phyloP scores from a whole-genome alignment of 2,888 invertebrate genomes.

The Oligia strigilis region DNA sequence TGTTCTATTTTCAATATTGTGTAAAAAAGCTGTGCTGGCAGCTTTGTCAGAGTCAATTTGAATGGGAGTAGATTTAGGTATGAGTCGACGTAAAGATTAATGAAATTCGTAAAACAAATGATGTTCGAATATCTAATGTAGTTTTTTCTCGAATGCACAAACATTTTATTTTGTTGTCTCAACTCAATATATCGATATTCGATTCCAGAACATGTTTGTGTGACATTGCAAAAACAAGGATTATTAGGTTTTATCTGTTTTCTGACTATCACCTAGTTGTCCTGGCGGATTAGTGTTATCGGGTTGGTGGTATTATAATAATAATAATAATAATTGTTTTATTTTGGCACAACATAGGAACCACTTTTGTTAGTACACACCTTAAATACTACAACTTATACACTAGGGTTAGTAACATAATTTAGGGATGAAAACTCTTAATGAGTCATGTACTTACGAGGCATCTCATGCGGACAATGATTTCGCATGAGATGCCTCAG shows the following conservation, averaged over 20 bases:
- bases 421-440: no score
- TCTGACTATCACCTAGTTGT: neutral
- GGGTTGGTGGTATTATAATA: neutral
- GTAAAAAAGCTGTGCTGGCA: conserved; percentile 8
- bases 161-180: neutral
- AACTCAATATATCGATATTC: neutral
- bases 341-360: no score
- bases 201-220: neutral
- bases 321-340: no score
- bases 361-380: no score
- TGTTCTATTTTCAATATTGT: conserved; percentile 25
- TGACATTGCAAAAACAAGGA: neutral
- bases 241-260: neutral
- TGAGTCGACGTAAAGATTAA: conserved; percentile 13
- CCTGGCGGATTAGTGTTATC: neutral
- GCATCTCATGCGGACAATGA: no score
- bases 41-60: conserved; percentile 29
- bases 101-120: conserved; percentile 11
- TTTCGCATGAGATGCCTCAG: no score
- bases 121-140: neutral
- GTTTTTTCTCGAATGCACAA: neutral
- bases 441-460: no score
- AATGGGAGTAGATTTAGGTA: conserved; percentile 12
- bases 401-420: no score
- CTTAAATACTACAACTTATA: no score